Evolutionary conservation across 2,888 invertebrate species (phyloP).

Genomic region (Exocentrus adspersus): DNA sequence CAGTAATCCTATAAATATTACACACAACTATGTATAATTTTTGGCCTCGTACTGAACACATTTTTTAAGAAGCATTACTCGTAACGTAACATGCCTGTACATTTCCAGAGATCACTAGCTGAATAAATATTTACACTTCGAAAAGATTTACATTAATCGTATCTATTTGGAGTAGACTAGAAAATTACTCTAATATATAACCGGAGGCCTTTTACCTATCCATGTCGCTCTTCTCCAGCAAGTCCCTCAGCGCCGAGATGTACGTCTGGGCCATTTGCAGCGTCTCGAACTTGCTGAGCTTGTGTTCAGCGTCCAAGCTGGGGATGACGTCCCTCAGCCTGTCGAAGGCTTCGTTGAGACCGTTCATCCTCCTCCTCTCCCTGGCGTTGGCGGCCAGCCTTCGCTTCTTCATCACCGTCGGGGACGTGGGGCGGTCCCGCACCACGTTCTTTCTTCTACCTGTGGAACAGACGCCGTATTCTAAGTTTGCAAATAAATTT

Average conservation of each 20-base stretch:
- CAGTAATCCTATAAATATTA: too few relatives aligned
- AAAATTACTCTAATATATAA: slow-evolving; percentile 4
- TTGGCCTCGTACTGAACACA: too few relatives aligned
- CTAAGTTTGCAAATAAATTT: too few relatives aligned
- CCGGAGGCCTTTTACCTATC: slow-evolving; percentile 38
- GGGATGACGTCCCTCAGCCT: slow-evolving; percentile 75
- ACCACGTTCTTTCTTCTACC: slow-evolving; percentile 49
- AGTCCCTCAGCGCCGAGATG: slow-evolving; percentile 74
- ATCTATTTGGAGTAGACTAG: slow-evolving; percentile 18
- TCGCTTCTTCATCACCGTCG: slow-evolving; percentile 69
- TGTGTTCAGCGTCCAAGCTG: slow-evolving; percentile 73
- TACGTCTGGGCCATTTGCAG: slow-evolving; percentile 82
- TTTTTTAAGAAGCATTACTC: too few relatives aligned
- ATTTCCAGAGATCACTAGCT: slow-evolving; percentile 19
- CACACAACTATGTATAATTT: too few relatives aligned
- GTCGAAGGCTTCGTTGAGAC: slow-evolving; percentile 78
- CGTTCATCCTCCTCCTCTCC: slow-evolving; percentile 77
- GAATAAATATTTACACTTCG: slow-evolving; percentile 15
- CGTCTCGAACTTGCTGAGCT: slow-evolving; percentile 81
- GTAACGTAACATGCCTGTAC: background rate
- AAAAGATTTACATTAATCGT: slow-evolving; percentile 2
- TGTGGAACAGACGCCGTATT: too few relatives aligned
- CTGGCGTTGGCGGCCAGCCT: slow-evolving; percentile 77
- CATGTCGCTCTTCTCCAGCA: slow-evolving; percentile 61
- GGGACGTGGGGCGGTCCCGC: slow-evolving; percentile 56